A percentile compares a stretch with the other conserved stretches of the same genome.
phyloP scores from a whole-genome alignment of 2,113 vertebrate genomes.

The Tetrax tetrax region DNA sequence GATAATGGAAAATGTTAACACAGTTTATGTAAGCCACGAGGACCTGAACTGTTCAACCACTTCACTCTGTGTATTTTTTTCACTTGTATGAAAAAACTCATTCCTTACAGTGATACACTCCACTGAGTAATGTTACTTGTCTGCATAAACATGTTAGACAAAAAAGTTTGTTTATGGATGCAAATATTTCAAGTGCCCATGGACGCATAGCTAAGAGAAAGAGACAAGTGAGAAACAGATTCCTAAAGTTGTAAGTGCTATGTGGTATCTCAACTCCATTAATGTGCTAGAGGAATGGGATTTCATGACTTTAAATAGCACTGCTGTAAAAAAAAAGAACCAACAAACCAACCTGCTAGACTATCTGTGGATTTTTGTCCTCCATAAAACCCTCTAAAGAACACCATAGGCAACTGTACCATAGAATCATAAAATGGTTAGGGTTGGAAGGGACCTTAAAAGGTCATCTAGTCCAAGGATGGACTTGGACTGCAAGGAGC shows the following conservation, averaged over 20 bases:
- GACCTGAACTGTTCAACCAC: not conserved
- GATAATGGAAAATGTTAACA: conserved; percentile 3
- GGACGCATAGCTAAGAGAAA: not conserved
- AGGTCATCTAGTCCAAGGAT: too few relatives aligned
- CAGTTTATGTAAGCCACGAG: not conserved
- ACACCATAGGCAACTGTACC: not conserved
- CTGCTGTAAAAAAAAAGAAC: not conserved
- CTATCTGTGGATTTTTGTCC: not conserved
- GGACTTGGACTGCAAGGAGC: too few relatives aligned
- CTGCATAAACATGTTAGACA: not conserved
- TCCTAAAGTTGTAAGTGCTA: not conserved
- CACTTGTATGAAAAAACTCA: not conserved
- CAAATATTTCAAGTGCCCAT: not conserved
- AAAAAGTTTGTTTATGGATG: not conserved
- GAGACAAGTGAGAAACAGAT: not conserved
- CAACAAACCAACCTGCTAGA: not conserved
- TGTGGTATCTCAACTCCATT: not conserved
- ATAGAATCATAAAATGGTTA: too few relatives aligned
- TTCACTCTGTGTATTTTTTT: not conserved
- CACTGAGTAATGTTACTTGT: not conserved
- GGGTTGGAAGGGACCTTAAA: too few relatives aligned
- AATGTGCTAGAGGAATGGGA: not conserved
- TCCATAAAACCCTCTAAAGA: not conserved
- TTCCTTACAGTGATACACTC: not conserved
- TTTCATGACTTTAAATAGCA: not conserved